Percentiles rank a stretch among this genome's conserved stretches.
phyloP scores from a whole-genome alignment of 2,113 vertebrate species.

The Laticauda colubrina region DNA sequence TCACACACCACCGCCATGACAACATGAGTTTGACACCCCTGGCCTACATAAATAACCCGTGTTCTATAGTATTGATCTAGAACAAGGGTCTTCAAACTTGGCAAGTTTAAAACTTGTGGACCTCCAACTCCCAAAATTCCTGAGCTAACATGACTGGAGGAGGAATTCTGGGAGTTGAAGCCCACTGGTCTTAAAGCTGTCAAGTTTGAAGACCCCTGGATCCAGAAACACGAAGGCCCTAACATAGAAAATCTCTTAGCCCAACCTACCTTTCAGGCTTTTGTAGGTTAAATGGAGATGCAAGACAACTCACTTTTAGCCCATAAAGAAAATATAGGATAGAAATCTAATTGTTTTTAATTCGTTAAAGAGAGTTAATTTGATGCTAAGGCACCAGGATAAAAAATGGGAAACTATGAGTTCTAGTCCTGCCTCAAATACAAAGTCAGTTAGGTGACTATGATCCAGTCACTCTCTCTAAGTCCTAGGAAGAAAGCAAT shows the following conservation, averaged over 20 bases:
- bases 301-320: background rate
- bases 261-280: background rate
- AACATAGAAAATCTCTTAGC: background rate
- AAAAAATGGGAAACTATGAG: background rate
- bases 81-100: too few species aligned
- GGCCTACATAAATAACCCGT: too few species aligned
- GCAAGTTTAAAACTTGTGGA: too few species aligned
- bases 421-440: background rate
- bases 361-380: background rate
- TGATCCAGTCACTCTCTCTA: background rate
- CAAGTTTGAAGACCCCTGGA: background rate
- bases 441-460: background rate
- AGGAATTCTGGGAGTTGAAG: too few species aligned
- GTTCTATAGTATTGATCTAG: too few species aligned
- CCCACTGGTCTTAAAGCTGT: too few species aligned
- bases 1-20: too few species aligned
- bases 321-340: background rate
- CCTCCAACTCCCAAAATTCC: too few species aligned
- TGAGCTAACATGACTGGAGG: too few species aligned
- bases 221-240: background rate
- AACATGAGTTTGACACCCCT: too few species aligned
- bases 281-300: background rate
- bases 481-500: background rate
- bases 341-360: background rate
- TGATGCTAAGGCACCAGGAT: background rate